Evolutionary conservation across 2,797 vertebrate genomes (phyloP), one percentile per base, ranked within the genome.

Genomic region (Hyperoplus immaculatus): DNA sequence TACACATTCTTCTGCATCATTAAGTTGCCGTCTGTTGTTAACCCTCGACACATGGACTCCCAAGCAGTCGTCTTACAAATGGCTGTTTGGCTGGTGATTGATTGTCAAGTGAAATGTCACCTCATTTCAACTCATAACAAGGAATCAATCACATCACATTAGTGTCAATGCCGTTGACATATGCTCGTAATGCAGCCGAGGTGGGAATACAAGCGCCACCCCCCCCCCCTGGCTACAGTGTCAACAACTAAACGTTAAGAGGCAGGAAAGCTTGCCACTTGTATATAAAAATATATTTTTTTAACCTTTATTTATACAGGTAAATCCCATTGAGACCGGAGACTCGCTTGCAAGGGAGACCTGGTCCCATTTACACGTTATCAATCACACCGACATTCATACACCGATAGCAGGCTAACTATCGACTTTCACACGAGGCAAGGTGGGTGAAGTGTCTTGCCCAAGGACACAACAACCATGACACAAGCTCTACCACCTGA

Each of bases 21-120:
- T 86, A 84, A 80, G 63, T n/a, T 47, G n/a, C 64, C 65, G 65
- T 75, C 85, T 84, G 80, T 57, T 36, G 72, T 77, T 69, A 47
- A 39, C 69, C 66, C 21, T 72, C 58, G 43, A 74, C 83, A 68
- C 69, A 14, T 3, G 11, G 76, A 80, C 60, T 77, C 72, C 54
- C 64, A 42, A 71, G 29, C 81, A 51, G 77, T 13, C 56, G 77
- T 13, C 56, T 76, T 63, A 77, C 80, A 71, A 86, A 84, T 56
- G 82, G 80, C 4, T 39, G 43, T 87, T 86, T 87, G 90, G 71
- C 72, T 78, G 54, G 13, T 86, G 87, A 91, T 86, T 86, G 88
- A 93, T 89, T 75, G 81, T 84, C 72, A 84, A 86, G 70, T 83
- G 82, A 84, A 89, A 87, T 89, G 85, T 88, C 87, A 85, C 82